Evolutionary conservation across 2,797 vertebrate species (phyloP).

Genomic region (Lagodon rhomboides): DNA sequence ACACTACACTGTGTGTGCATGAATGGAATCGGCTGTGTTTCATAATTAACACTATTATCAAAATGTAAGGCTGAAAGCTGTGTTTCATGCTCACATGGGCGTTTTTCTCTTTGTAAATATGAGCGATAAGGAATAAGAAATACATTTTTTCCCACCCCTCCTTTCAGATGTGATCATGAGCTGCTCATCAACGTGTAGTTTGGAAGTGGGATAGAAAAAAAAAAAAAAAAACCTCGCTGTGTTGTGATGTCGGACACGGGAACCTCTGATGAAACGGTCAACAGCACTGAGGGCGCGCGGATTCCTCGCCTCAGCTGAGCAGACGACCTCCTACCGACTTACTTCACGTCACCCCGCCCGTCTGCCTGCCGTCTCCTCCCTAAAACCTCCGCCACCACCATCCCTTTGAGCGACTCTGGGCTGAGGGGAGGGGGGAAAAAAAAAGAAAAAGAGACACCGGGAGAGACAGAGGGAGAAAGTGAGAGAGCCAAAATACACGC

Average conservation of each 20-base stretch:
- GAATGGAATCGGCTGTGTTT: slow-evolving; percentile 14
- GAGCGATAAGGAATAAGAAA: slow-evolving; percentile 3
- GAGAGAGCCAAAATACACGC: slow-evolving; percentile 56
- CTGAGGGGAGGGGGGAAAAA: slow-evolving; percentile 25
- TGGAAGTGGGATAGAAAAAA: slow-evolving; percentile 11
- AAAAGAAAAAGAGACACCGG: slow-evolving; percentile 26
- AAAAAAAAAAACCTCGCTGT: slow-evolving; percentile 1
- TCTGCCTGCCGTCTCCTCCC: slow-evolving; percentile 83
- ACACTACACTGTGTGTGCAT: neutral
- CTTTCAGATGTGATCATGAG: neutral
- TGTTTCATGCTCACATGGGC: neutral
- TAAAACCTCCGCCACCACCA: slow-evolving; percentile 66
- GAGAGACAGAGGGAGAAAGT: slow-evolving; percentile 37
- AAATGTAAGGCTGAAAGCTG: neutral
- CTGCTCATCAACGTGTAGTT: slow-evolving; percentile 7
- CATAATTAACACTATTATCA: slow-evolving; percentile 12
- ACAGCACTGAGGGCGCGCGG: slow-evolving; percentile 56
- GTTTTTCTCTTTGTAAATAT: neutral
- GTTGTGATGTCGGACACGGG: slow-evolving; percentile 19
- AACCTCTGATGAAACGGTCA: slow-evolving; percentile 55
- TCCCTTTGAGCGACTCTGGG: slow-evolving; percentile 65
- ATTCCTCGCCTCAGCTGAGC: slow-evolving; percentile 64
- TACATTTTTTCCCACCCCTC: neutral
- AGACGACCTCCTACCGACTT: slow-evolving; percentile 79
- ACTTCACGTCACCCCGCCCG: slow-evolving; percentile 82